Evolutionary conservation across 1,140 invertebrate species (phyloP).

Genomic region (Ooceraea biroi): DNA sequence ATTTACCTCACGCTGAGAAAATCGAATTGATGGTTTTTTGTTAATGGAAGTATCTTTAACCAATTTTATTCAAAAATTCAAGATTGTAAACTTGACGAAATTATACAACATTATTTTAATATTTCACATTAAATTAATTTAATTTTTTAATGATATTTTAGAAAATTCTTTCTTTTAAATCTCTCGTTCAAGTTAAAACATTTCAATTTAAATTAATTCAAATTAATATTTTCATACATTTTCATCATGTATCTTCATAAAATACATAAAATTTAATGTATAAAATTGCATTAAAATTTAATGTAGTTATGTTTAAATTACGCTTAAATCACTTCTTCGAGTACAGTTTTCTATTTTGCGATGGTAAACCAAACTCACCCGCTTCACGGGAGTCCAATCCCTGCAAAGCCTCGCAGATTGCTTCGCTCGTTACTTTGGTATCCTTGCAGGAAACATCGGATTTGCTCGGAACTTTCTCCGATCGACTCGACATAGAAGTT

Average conservation of each 20-base stretch:
- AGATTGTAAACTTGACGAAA: not conserved
- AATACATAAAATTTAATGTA: not conserved
- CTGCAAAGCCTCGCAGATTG: conserved; percentile 48
- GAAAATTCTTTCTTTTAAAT: not conserved
- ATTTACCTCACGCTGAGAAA: not conserved
- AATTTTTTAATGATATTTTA: not conserved
- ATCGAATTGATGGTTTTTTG: not conserved
- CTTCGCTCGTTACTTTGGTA: conserved; percentile 59
- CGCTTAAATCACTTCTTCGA: not conserved
- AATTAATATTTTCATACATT: conserved; percentile 7
- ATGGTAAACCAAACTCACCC: conserved; percentile 16
- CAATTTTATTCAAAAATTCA: not conserved
- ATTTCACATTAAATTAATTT: not conserved
- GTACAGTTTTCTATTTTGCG: not conserved
- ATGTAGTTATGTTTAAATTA: conserved; percentile 18
- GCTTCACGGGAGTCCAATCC: conserved; percentile 4
- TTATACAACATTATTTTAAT: not conserved
- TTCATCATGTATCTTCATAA: no score
- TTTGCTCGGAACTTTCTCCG: conserved; percentile 49
- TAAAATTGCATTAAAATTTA: no score
- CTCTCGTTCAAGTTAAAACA: not conserved
- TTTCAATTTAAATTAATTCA: conserved; percentile 9
- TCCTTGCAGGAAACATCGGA: conserved; percentile 51
- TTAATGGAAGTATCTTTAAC: not conserved
- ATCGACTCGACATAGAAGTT: conserved; percentile 54